Evolutionary conservation across 2,797 vertebrate species (phyloP), one percentile per base, ranked within the genome.

Genomic region (Salmo trutta): DNA sequence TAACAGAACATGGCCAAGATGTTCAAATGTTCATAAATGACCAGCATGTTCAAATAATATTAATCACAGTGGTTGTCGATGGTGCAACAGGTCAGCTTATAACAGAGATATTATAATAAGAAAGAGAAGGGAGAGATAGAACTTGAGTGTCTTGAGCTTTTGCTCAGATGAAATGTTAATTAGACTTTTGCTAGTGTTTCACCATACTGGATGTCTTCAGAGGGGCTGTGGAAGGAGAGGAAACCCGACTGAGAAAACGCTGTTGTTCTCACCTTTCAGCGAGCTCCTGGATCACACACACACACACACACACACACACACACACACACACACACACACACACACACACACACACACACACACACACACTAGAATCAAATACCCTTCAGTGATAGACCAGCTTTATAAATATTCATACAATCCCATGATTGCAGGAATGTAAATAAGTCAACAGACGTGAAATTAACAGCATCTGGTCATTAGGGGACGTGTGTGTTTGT

Each of bases 371-470:
- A 15, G 67, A 77, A 81, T 83, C 85, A 90, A 85, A 85, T 87
- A 82, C 75, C 81, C 83, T 80, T 75, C 79, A 86, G 84, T 75
- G 56, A 88, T 83, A 78, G 76, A 84, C 56, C 54, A 19, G 77
- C 29, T 0, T 71, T 83, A 86, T 90, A 87, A 88, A 92, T 90
- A 92, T 90, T 89, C 82, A 91, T 88, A 76, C 71, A 19, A 78
- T 78, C 82, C 75, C 77, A 81, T 84, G 84, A 88, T 86, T 84
- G 79, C 81, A 86, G 77, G 81, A 87, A 91, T 91, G 89, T 88
- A 89, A 91, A 91, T 91, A 91, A 89, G 84, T 90, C 79, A 86
- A 89, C 85, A 89, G 85, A 85, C 53, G 62, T 84, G 79, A 91
- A 88, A 90, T 81, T 86, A 83, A 76, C 62, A 64, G 81, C 87